Conservation (phyloP, 2,888 invertebrate genomes). For the Drosophila barbarae region DNA sequence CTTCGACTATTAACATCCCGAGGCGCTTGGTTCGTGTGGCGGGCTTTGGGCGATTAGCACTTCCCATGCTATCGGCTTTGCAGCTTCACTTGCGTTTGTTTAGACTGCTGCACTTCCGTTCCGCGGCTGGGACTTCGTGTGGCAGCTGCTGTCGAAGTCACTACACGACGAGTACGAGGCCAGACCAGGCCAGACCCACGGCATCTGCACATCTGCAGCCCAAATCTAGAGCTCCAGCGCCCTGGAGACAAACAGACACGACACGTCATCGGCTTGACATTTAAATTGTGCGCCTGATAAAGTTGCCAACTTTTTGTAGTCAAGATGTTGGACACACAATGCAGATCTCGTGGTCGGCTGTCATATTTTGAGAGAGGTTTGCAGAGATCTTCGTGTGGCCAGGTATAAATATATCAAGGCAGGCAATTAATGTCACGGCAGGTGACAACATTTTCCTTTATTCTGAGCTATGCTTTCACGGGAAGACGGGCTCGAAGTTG, state of each 20-base stretch:
- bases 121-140: constrained; percentile 36
- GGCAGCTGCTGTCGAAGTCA: constrained; percentile 66
- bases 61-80: constrained; percentile 51
- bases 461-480: constrained; percentile 42
- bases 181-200: constrained; percentile 1
- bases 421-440: constrained; percentile 63
- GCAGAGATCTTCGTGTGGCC: constrained; percentile 57
- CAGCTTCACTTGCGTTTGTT: constrained; percentile 60
- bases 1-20: constrained; percentile 4
- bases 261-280: constrained; percentile 71
- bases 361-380: constrained; percentile 52
- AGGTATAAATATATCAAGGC: constrained; percentile 50
- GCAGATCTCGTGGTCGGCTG: constrained; percentile 47
- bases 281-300: constrained; percentile 73
- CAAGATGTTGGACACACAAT: constrained; percentile 35
- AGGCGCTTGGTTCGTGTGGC: constrained; percentile 53
- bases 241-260: constrained; percentile 60
- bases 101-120: constrained; percentile 74
- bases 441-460: constrained; percentile 51
- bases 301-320: constrained; percentile 70
- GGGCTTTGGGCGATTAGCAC: constrained; percentile 67
- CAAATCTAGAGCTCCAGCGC: constrained; percentile 36
- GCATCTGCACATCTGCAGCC: constrained; percentile 2
- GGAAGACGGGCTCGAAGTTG: constrained; percentile 13
- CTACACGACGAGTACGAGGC: constrained; percentile 36